Conservation (phyloP, 1,140 invertebrate species). For the Plectrocnemia conspersa region DNA sequence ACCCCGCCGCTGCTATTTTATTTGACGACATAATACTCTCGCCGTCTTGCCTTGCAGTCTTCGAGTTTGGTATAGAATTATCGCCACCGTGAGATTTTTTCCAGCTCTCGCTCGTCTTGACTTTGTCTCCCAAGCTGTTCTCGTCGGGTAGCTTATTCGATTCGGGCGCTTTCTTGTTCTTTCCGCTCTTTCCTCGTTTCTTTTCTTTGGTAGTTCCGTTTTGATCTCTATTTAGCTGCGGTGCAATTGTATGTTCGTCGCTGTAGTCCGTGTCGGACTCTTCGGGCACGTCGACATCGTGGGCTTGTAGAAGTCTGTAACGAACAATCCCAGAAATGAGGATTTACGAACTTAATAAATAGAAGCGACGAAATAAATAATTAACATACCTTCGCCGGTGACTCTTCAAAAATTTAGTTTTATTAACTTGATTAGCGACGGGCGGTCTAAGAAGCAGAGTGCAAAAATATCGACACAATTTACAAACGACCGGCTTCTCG, state of each 20-base stretch:
- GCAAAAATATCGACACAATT: constrained; percentile 72
- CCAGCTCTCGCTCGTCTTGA: constrained; percentile 10
- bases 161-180: constrained; percentile 47
- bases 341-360: constrained; percentile 8
- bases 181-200: constrained; percentile 49
- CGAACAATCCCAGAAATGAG: constrained; percentile 1
- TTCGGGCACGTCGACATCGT: constrained; percentile 63
- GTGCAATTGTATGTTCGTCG: constrained; percentile 37
- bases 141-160: constrained; percentile 41
- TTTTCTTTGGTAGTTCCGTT: constrained; percentile 46
- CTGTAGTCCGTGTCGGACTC: constrained; percentile 53
- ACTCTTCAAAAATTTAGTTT: constrained; percentile 58
- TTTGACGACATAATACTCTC: constrained; percentile 51
- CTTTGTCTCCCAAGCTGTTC: constrained; percentile 30
- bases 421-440: constrained; percentile 51
- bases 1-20: constrained; percentile 46
- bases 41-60: constrained; percentile 45
- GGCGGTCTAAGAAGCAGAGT: constrained; percentile 61
- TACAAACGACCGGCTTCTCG: constrained; percentile 64
- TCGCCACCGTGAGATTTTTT: constrained; percentile 23
- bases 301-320: constrained; percentile 63
- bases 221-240: constrained; percentile 44
- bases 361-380: constrained; percentile 21
- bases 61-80: constrained; percentile 35
- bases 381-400: constrained; percentile 62